These are phyloP conservation scores for Gasterosteus aculeatus DNA, from an alignment of 2,113 vertebrate genomes.

Conservation along the genomic window DNA sequence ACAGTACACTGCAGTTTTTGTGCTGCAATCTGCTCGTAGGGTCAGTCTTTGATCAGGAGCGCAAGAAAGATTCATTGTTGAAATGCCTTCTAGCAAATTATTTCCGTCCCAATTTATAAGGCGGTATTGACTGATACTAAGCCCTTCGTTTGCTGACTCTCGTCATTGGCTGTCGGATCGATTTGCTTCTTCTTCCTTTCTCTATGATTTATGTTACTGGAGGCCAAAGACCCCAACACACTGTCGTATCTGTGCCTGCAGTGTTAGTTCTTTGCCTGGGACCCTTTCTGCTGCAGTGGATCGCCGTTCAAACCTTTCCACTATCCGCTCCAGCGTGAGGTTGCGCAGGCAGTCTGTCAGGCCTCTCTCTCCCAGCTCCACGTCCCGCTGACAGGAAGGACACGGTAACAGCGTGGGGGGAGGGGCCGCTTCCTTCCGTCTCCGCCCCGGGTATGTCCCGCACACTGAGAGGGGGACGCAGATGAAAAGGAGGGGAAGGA, in stretches of 20 bases:
- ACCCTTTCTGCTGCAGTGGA: neutral
- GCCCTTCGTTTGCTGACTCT: neutral
- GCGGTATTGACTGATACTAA: constrained; percentile 44
- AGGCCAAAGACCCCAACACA: neutral
- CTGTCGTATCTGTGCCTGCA: neutral
- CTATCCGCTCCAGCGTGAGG: constrained; percentile 94
- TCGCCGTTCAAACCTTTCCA: constrained; percentile 84
- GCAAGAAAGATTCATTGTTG: constrained; percentile 45
- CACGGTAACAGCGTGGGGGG: constrained; percentile 90
- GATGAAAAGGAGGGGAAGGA: constrained; percentile 9
- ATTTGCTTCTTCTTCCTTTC: neutral
- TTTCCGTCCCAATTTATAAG: constrained; percentile 61
- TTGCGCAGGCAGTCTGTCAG: constrained; percentile 92
- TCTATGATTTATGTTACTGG: neutral
- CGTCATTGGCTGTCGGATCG: constrained; percentile 5
- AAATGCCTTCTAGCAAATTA: constrained; percentile 54
- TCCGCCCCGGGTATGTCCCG: constrained; percentile 91
- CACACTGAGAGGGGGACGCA: constrained; percentile 80
- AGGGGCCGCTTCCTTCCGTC: constrained; percentile 83
- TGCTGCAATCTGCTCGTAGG: constrained; percentile 34
- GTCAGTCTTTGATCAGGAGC: constrained; percentile 34
- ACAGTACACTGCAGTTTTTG: constrained; percentile 27
- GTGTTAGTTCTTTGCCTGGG: neutral
- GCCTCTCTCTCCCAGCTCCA: constrained; percentile 92
- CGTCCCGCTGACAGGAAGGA: constrained; percentile 89